These are phyloP conservation scores for Ichneumoninae sp. DNA, from an alignment of 2,888 invertebrate genomes.

Conservation along the genomic window DNA sequence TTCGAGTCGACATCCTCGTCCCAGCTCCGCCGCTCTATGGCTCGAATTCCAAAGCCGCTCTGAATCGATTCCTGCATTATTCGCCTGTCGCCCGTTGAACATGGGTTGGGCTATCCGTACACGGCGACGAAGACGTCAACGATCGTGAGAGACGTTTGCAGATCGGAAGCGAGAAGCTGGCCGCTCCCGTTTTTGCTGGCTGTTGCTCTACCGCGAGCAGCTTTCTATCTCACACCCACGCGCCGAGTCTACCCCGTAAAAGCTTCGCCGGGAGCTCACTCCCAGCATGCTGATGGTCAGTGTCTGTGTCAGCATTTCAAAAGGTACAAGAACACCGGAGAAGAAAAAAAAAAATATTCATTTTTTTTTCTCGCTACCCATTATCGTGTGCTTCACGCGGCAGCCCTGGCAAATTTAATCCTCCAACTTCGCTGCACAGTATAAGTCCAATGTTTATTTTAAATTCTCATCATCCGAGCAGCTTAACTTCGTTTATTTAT, in stretches of 20 bases:
- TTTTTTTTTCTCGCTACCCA: neutral
- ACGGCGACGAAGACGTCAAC: constrained; percentile 62
- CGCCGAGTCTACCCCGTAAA: constrained; percentile 26
- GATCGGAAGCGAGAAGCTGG: constrained; percentile 75
- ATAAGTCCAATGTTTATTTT: neutral
- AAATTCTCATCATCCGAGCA: neutral
- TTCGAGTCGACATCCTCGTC: neutral
- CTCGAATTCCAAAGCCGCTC: constrained; percentile 44
- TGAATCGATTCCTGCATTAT: constrained; percentile 41
- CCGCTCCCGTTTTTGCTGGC: constrained; percentile 70
- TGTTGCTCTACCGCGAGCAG: constrained; percentile 41
- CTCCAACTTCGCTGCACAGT: neutral
- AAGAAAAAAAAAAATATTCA: neutral
- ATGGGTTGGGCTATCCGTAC: constrained; percentile 56
- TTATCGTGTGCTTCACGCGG: neutral
- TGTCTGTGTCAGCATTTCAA: neutral
- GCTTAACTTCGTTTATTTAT: neutral
- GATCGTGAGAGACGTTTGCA: constrained; percentile 71
- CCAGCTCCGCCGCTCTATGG: neutral
- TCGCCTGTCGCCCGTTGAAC: constrained; percentile 14
- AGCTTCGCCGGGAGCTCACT: constrained; percentile 5
- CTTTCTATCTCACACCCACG: constrained; percentile 63
- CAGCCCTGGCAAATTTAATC: neutral
- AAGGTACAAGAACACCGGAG: neutral
- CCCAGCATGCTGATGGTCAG: neutral